phyloP scores from a whole-genome alignment of 1,140 invertebrate species.

The Steinernema feltiae region DNA sequence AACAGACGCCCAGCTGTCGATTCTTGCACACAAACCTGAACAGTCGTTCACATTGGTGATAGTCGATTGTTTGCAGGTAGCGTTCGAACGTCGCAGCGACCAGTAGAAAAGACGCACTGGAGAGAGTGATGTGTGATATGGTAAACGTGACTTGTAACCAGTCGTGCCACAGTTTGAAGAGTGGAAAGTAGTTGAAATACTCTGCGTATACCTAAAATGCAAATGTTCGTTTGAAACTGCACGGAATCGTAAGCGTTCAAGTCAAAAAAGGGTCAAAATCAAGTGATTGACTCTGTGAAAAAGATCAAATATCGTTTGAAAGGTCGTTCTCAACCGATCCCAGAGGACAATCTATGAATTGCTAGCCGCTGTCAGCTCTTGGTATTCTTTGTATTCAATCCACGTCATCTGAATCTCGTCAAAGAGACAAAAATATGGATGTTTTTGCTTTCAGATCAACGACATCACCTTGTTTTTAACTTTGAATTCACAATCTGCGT shows the following conservation, averaged over 20 bases:
- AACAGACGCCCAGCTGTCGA: slow-evolving; percentile 30
- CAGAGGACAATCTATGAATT: too few species aligned
- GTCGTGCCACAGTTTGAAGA: slow-evolving; percentile 43
- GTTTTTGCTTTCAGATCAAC: too few species aligned
- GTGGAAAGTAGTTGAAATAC: slow-evolving; percentile 40
- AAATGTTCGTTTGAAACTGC: not conserved
- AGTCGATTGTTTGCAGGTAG: slow-evolving; percentile 42
- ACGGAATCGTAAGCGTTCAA: too few species aligned
- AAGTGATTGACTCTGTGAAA: too few species aligned
- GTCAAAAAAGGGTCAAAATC: too few species aligned
- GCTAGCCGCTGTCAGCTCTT: too few species aligned
- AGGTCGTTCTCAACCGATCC: too few species aligned
- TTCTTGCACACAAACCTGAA: slow-evolving; percentile 20
- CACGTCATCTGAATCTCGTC: too few species aligned
- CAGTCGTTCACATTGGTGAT: not conserved
- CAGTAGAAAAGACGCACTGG: slow-evolving; percentile 43
- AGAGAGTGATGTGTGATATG: slow-evolving; percentile 44
- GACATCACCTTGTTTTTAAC: too few species aligned
- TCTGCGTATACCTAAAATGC: slow-evolving; percentile 41
- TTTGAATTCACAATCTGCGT: too few species aligned
- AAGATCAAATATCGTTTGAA: too few species aligned
- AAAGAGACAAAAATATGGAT: slow-evolving; percentile 4
- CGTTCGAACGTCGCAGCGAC: slow-evolving; percentile 47
- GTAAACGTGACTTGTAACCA: slow-evolving; percentile 42
- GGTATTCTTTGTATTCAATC: too few species aligned